Evolutionary conservation across 2,888 invertebrate genomes (phyloP).

Genomic region (Drosophila neonasuta): DNA sequence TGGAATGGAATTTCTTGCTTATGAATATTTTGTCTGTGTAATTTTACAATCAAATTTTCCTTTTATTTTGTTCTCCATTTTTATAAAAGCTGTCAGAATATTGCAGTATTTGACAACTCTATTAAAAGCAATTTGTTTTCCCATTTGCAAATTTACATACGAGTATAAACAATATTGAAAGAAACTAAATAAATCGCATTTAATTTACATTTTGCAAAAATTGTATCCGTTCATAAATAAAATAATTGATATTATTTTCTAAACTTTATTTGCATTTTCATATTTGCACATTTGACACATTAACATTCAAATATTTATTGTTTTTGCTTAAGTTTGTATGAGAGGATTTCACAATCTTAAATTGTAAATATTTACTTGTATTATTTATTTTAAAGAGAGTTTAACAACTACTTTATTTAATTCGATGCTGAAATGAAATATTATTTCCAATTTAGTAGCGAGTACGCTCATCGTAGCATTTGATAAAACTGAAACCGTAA

Average conservation of each 20-base stretch:
- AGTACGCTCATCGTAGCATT: slow-evolving; percentile 52
- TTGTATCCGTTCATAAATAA: not conserved
- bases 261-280: slow-evolving; percentile 29
- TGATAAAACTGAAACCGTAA: slow-evolving; percentile 55
- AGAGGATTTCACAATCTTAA: slow-evolving; percentile 11
- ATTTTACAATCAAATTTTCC: slow-evolving; percentile 1
- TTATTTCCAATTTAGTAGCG: slow-evolving; percentile 52
- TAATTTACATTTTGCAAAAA: not conserved
- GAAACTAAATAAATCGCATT: not conserved
- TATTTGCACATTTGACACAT: slow-evolving; percentile 29
- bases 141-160: slow-evolving; percentile 4
- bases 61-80: slow-evolving; percentile 8
- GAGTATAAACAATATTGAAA: not conserved
- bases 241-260: not conserved
- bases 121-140: slow-evolving; percentile 5
- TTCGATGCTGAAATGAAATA: slow-evolving; percentile 4
- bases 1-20: slow-evolving; percentile 44
- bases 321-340: slow-evolving; percentile 15
- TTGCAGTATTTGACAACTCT: slow-evolving; percentile 1
- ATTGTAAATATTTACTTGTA: slow-evolving; percentile 9
- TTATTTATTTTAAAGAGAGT: not conserved
- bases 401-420: not conserved
- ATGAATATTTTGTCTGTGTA: slow-evolving; percentile 1
- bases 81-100: slow-evolving; percentile 15
- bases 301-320: slow-evolving; percentile 25